Evolutionary conservation across 1,140 invertebrate species (phyloP), one percentile per base, ranked within the genome.

Genomic region (Cecropterus lyciades): DNA sequence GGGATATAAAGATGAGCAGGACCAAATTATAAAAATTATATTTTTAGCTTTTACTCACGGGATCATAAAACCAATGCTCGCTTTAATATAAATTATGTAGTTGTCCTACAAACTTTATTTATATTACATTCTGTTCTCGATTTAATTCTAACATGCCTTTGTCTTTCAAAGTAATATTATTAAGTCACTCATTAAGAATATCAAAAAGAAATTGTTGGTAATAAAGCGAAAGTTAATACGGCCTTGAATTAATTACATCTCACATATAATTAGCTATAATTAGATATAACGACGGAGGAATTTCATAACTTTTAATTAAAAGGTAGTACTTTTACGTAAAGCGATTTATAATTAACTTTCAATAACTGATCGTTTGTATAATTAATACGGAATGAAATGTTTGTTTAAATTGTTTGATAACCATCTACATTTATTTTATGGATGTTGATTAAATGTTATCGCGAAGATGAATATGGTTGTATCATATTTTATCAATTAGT

Each of bases 341-440:
- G 51, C 57, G 55, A 65, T 68, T 42, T 49, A 14, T 77, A 75
- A 78, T 79, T 73, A 82, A 78, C 63, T 59, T 51, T 69, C 60
- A 70, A 79, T 76, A 73, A 65, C 73, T 67, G 60, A 67, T 74
- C 68, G 52, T 82, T 64, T 69, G 55, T 65, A 55, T 70, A 69
- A 69, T 69, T 69, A 69, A 69, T 64, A 59, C 33, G n/a, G 30
- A 17, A 52, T 42, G 57, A 20, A 56, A 64, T 62, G 46, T 69
- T 48, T 49, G 52, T 63, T 64, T 49, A 64, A 56, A 45, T 45
- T 56, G 30, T 49, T 20, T 37, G 24, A 62, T 62, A 20, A 51
- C 16, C 57, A 33, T 37, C 45, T 51, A 16, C 2, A 45, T n/a
- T 46, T 2, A 30, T 48, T 59, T 46, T 49, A 27, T 62, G 40